Percentiles rank a stretch among this genome's conserved stretches.
Conservation (phyloP, 2,113 vertebrate species). For the Ptilonorhynchus violaceus region DNA sequence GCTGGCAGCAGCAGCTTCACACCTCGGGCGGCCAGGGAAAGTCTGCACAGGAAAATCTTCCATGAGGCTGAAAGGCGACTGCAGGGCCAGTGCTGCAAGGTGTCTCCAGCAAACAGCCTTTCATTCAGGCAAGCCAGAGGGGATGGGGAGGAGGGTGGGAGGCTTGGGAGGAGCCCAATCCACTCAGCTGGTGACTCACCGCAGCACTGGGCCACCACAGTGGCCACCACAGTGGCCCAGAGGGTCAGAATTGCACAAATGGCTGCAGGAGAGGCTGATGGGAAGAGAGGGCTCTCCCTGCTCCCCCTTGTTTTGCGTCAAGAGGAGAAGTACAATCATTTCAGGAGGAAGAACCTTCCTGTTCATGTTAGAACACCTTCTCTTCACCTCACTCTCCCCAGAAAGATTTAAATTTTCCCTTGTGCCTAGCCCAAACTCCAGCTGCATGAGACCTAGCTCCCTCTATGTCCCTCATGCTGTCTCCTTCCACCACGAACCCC, state of each 20-base stretch:
- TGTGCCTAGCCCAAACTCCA: not conserved
- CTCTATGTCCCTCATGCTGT: fast-evolving
- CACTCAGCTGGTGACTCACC: fast-evolving
- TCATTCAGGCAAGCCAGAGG: fast-evolving
- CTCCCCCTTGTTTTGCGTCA: not conserved
- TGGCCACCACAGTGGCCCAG: no score
- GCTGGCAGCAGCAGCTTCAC: not conserved
- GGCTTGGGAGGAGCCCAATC: fast-evolving
- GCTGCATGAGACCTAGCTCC: not conserved
- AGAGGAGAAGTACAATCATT: fast-evolving
- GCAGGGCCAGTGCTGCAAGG: fast-evolving
- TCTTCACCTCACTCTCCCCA: not conserved
- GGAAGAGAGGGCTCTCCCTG: not conserved
- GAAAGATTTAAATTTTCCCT: not conserved
- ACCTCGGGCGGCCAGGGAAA: not conserved
- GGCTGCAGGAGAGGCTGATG: not conserved
- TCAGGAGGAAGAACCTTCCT: not conserved
- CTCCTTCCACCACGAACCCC: not conserved
- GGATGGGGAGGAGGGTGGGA: not conserved
- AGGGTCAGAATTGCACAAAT: not conserved
- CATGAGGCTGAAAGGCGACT: not conserved
- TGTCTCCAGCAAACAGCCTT: not conserved
- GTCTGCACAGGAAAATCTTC: not conserved
- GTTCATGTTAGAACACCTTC: not conserved
- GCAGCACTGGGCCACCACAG: not conserved